Conservation (phyloP, 2,113 vertebrate genomes). For the Rhea pennata region DNA sequence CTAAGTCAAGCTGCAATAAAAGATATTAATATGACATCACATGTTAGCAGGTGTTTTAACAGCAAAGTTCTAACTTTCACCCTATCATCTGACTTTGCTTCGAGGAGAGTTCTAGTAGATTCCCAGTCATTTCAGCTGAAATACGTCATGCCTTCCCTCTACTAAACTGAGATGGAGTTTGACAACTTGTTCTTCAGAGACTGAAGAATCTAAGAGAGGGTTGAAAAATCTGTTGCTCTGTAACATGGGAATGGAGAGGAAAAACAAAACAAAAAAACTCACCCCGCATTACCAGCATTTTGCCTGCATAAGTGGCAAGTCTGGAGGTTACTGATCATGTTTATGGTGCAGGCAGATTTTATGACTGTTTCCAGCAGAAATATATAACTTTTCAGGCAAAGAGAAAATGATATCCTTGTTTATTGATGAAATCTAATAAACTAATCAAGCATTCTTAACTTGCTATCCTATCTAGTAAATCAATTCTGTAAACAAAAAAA, state of each 20-base stretch:
- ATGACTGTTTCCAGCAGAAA: neutral
- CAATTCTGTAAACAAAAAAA: neutral
- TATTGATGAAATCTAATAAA: neutral
- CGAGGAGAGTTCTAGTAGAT: neutral
- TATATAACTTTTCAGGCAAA: neutral
- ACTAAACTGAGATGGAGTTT: neutral
- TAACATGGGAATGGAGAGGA: neutral
- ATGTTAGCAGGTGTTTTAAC: neutral
- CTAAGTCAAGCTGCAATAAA: neutral
- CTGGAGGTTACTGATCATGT: neutral
- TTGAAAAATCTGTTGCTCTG: neutral
- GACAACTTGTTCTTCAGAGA: neutral
- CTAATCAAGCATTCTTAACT: neutral
- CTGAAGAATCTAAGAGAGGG: neutral
- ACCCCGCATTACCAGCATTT: neutral
- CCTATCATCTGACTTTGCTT: neutral
- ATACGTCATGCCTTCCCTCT: neutral
- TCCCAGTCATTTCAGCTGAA: neutral
- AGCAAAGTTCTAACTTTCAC: neutral
- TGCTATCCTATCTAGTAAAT: neutral
- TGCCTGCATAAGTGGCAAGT: neutral
- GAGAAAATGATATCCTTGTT: neutral
- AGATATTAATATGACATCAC: neutral
- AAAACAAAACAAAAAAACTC: neutral
- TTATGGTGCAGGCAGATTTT: neutral